Evolutionary conservation across 2,797 vertebrate genomes (phyloP), one percentile per base, ranked within the genome.

Genomic region (Mastacembelus armatus): DNA sequence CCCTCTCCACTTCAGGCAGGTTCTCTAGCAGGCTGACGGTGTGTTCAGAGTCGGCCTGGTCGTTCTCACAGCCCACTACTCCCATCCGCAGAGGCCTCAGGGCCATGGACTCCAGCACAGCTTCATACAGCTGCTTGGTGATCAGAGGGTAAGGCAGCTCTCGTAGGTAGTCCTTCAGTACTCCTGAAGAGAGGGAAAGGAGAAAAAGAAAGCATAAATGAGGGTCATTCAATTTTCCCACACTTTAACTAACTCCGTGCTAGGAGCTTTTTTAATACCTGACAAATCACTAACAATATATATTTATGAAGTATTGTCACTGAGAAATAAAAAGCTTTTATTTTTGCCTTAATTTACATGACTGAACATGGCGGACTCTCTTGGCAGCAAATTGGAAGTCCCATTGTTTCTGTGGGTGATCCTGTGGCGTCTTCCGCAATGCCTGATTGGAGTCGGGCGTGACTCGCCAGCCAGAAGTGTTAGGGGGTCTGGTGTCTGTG

Each of bases 141-240:
- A 99, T 98, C 62, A 99, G 91, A 21, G 98, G 97, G 85, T 93
- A 96, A 47, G 98, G 98, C 21, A 99, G 92, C 85, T 99, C 98
- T 67, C 98, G 94, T 52, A 99, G 92, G 79, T 97, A 99, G 92
- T 99, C 98, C 90, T 99, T 99, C 61, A 99, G 87, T 38, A 99
- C 96, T 7, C 98, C 98, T 99, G 88, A 9, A 54, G 48, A 43
- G 4, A 10, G 16, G 9, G 12, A 15, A 29, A 45, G 1, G 21
- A 10, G 33, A 21, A 50, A 48, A 35, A 1, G 7, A 57, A 36
- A 15, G 15, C 39, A 9, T 4, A 16, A 19, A 19, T 35, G 19
- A 50, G 51, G 27, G 21, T 52, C 52, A 44, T 12, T 36, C 22
- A 11, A 16, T 26, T 54, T 71, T 15, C 51, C 42, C 24, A 5